phyloP scores from a whole-genome alignment of 2,797 vertebrate genomes.

The Dendrocincla fuliginosa region DNA sequence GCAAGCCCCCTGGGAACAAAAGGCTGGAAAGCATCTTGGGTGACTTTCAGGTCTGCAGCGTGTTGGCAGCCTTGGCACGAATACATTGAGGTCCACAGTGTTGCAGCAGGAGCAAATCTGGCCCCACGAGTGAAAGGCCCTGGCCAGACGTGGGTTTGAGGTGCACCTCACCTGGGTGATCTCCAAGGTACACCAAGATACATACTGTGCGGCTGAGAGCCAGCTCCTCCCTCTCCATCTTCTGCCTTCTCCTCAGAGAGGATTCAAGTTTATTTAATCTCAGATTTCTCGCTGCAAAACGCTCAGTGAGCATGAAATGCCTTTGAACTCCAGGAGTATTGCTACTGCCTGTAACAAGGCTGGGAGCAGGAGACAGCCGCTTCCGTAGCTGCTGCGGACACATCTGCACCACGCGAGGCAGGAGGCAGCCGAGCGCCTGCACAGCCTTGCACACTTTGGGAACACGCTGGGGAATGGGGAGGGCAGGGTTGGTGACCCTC shows the following conservation, averaged over 20 bases:
- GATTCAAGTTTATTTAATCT: constrained; percentile 64
- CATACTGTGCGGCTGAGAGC: background rate
- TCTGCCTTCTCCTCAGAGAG: constrained; percentile 51
- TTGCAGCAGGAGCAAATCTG: background rate
- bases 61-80: background rate
- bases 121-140: background rate
- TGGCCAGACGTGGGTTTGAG: background rate
- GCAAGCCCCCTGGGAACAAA: background rate
- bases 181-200: constrained; percentile 19
- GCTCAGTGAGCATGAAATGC: constrained; percentile 61
- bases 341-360: constrained; percentile 40
- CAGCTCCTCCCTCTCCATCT: constrained; percentile 20
- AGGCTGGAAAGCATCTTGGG: background rate
- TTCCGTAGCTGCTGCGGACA: constrained; percentile 1
- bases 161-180: constrained; percentile 20
- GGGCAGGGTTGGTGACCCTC: rapidly evolving
- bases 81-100: rapidly evolving
- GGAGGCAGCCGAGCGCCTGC: background rate
- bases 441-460: rapidly evolving
- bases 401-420: background rate
- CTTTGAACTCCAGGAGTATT: constrained; percentile 52
- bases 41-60: background rate
- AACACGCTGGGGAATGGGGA: rapidly evolving
- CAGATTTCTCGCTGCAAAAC: constrained; percentile 51
- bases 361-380: background rate